Evolutionary conservation across 2,888 invertebrate species (phyloP), one percentile per base, ranked within the genome.

Genomic region (Arge pagana): DNA sequence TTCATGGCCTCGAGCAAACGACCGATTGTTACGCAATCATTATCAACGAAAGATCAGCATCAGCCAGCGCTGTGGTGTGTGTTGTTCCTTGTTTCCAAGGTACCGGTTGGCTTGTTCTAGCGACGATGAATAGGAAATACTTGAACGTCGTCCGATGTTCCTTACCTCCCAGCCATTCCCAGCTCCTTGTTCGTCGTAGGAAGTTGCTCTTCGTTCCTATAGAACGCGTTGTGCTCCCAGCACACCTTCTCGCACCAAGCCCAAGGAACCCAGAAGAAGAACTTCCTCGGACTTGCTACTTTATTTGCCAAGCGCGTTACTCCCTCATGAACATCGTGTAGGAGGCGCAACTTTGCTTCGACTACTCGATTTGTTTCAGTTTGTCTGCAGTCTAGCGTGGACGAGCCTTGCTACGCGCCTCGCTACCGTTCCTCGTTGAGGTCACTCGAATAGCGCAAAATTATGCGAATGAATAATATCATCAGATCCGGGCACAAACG

Each of bases 201-300:
- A 11, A 7, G 2, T 15, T 18, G 19, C 18, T 21, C 8, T 39
- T 39, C 39, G 1, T 26, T 10, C 8, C 28, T 3, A 2, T 26
- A 26, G n/a, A 3, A 26, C 28, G 28, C n/a, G 24, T 40, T 26
- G 26, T 40, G n/a, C n/a, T 26, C 40, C 24, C n/a, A 31, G 33
- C 11, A 23, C 23, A 37, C 37, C n/a, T 37, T 37, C n/a, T 26
- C 26, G 39, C 10, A 40, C 40, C 15, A n/a, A n/a, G n/a, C n/a
- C n/a, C n/a, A 18, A 40, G 19, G 26, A 24, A 40, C 26, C 24
- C 26, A 15, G 40, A 26, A 40, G 24, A 40, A 24, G 24, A 26
- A 40, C 26, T 40, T 40, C 24, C 40, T 40, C 40, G 24, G 40
- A 40, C 26, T 40, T 40, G 40, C 40, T 40, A 40, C 40, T 16